Base-by-base conservation (phyloP, 2,113 vertebrate genomes). In the Cyprinodon variegatus region DNA sequence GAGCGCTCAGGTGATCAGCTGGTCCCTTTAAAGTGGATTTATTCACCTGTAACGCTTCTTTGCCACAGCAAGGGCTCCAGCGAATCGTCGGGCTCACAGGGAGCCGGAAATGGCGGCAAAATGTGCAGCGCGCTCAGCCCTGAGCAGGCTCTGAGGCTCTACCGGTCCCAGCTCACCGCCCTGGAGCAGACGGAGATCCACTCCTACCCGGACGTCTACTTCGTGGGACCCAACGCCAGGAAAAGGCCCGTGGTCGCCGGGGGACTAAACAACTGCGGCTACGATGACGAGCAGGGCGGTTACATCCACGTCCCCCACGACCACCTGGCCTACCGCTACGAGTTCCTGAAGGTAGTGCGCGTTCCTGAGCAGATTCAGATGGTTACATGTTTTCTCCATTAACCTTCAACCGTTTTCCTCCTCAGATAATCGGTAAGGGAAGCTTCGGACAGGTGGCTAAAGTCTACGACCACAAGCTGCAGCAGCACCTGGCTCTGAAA, bases 391-490 rank as follows among this genome's bases (percentile, higher is more conserved):
- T 45, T 45, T 45, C 9, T 10, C 43, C 5, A 8, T 53, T 14
- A 53, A 20, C 20, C 50, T 53, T 8, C 5, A 53, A 20, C 9
- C 1, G 7, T 70, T 72, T 2, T 22, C 22, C 10, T 41, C 91
- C 96, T 72, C 95, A 99, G 92, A 95, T 99, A 64, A 99, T 99
- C 0, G 98, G 98, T 73, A 99, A 99, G 86, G 98, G 98, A 38
- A 99, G 98, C 83, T 99, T 99, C 60, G 98, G 98, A 11, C 97
- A 99, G 79, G 98, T 99, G 41, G 97, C 98, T 2, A 98, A 98
- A 83, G 97, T 98, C 14, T 99, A 98, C 0, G 98, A 99, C 83
- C 98, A 99, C 89, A 99, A 98, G 83, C 92, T 96, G 41, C 96
- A 97, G 77, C 97, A 98, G 64, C 98, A 98, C 64, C 93, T 99